Evolutionary conservation across 2,797 vertebrate genomes (phyloP).

Genomic region (Artibeus jamaicensis): DNA sequence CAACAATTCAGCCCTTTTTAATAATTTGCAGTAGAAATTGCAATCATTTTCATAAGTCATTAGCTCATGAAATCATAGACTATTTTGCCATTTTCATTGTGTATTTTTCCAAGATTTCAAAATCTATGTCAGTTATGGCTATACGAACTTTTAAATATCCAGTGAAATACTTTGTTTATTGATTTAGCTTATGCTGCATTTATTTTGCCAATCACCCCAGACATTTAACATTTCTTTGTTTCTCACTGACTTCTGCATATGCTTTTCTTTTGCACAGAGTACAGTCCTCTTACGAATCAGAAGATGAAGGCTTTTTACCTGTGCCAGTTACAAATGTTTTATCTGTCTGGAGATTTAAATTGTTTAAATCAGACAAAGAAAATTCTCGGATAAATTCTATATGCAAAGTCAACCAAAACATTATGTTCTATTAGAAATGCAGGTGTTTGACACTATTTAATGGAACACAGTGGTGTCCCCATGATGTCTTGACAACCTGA

Average conservation of each 20-base stretch:
- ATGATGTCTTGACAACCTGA: conserved; percentile 65
- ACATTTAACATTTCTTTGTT: conserved; percentile 44
- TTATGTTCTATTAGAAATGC: conserved; percentile 65
- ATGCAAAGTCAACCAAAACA: conserved; percentile 52
- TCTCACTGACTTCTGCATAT: conserved; percentile 43
- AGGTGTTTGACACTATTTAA: conserved; percentile 72
- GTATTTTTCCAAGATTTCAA: background rate
- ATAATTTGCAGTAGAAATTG: background rate
- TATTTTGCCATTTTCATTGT: background rate
- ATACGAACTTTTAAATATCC: background rate
- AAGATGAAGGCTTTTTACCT: conserved; percentile 3
- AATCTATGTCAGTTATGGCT: background rate
- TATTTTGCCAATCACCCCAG: background rate
- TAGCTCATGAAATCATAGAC: background rate
- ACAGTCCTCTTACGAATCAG: background rate
- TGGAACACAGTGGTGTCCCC: conserved; percentile 68
- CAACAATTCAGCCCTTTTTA: background rate
- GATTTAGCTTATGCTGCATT: background rate
- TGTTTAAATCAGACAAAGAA: conserved; percentile 40
- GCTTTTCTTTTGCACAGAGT: background rate
- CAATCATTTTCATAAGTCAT: background rate
- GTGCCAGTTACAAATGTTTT: conserved; percentile 21
- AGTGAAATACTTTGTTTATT: background rate
- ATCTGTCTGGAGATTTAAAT: background rate
- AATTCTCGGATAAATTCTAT: conserved; percentile 48